Base-by-base conservation (phyloP, 2,797 vertebrate genomes). In the Lacerta viridis region DNA sequence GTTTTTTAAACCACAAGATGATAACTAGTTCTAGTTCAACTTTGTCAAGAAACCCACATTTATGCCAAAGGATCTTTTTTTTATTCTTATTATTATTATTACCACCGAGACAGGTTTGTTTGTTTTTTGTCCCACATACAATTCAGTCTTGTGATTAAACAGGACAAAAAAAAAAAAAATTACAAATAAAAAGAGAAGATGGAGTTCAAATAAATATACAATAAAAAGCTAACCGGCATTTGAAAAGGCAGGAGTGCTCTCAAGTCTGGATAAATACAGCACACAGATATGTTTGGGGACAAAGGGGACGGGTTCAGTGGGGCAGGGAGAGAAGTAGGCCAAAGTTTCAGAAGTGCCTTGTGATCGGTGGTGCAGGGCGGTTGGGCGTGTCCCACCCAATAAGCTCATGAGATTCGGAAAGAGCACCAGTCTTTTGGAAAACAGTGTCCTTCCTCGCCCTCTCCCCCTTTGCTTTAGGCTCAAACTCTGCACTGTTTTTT, bases 91-190 rank as follows among this genome's bases (percentile, higher is more conserved):
- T 85, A 80, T 66, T 66, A 72, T 80, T 84, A 83, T 72, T 87
- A 88, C 77, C 95, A 94, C 93, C 95, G 85, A 95, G 95, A 94
- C 92, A 94, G 93, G 50, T 55, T 55, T 55, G 50, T 55, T 55
- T 55, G 13, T 55, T 90, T 95, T 97, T 97, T 97, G 92, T 96
- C 96, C 93, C 96, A 97, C 97, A 95, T 97, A 98, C 96, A 97
- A 97, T 94, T 96, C 94, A 90, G 88, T 86, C 80, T 95, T 93
- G 90, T 96, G 96, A 85, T 90, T 90, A 93, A 93, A 61, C 91
- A 93, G 93, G 97, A 93, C 95, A 95, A 96, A 93, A 94, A 90
- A 96, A 93, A 94, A 90, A 94, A 92, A 92, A 94, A 94, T 95
- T 79, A 27, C 18, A 75, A 33, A n/a, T 18, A 66, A 23, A 41